Evolutionary conservation across 2,113 vertebrate genomes (phyloP).

Genomic region (Echinops telfairi): DNA sequence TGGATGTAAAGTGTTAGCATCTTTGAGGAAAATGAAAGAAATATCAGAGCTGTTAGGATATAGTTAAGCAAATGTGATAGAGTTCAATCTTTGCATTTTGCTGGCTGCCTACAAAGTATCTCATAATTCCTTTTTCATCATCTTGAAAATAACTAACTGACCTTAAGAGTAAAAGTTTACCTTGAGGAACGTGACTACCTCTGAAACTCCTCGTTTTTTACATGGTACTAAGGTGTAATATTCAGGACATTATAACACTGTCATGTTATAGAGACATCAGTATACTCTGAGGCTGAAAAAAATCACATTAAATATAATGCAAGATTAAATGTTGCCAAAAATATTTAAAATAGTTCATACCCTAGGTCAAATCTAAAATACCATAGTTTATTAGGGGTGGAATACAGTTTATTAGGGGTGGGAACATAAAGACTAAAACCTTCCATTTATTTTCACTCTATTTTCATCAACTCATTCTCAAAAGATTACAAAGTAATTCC

Average conservation of each 20-base stretch:
- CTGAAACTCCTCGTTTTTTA: not conserved
- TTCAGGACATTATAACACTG: not conserved
- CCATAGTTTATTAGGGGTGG: not conserved
- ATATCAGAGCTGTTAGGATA: too few relatives aligned
- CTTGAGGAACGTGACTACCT: not conserved
- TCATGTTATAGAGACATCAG: not conserved
- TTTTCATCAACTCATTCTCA: constrained; percentile 17
- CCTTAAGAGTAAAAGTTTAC: not conserved
- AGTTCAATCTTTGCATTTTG: not conserved
- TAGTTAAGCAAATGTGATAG: not conserved
- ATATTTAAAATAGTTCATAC: constrained; percentile 42
- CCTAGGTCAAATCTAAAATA: not conserved
- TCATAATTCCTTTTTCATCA: not conserved
- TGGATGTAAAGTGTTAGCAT: not conserved
- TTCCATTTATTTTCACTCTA: not conserved
- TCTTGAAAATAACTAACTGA: not conserved
- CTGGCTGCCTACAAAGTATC: not conserved
- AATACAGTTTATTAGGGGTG: not conserved
- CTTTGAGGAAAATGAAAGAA: not conserved
- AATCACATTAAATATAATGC: constrained; percentile 8
- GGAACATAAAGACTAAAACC: not conserved
- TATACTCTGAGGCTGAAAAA: not conserved
- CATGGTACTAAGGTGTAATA: not conserved
- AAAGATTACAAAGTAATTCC: constrained; percentile 25
- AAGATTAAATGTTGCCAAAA: constrained; percentile 30